Base-by-base conservation (phyloP, 1,140 invertebrate genomes). In the Papilio xuthus region DNA sequence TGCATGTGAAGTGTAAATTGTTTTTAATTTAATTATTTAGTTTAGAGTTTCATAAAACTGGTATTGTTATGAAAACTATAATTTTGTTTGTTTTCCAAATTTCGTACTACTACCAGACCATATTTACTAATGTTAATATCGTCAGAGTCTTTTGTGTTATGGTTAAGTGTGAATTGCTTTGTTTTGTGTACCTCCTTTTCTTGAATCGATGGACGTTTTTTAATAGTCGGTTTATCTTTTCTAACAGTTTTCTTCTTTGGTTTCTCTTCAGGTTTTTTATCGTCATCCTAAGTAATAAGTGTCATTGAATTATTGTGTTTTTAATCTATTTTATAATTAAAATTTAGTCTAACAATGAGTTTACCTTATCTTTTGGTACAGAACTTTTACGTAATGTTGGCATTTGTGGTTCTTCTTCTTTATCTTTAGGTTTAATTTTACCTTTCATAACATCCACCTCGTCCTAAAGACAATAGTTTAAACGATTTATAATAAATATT, bases 341-440 rank as follows among this genome's bases (percentile, higher is more conserved):
- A 18, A 53, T n/a, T 78, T 50, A n/a, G 20, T 12, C 20, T 63
- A n/a, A 42, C 71, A n/a, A 63, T 72, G 8, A n/a, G 10, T 69
- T 76, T 94, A 94, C 92, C 92, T 94, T 94, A 18, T 92, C 92
- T 83, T 94, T 94, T 63, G 85, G 60, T 73, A 94, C 84, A 77
- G 91, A 80, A 70, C 89, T 87, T 86, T 93, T 94, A 70, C 91
- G 85, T 53, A 94, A 84, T 69, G 86, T 84, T 69, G 92, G 90
- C 72, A 83, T 77, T 53, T 53, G 50, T 53, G 50, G 18, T 53
- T 53, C 50, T 18, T 53, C 50, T 18, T 53, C 50, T n/a, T 88
- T 89, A 73, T 84, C 83, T 86, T 94, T 93, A 37, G 92, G 91
- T 80, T 93, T 94, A 60, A 94, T 93, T 89, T 94, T 94, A 78